phyloP scores from a whole-genome alignment of 1,140 invertebrate species.

The Alviniconcha marisindica region DNA sequence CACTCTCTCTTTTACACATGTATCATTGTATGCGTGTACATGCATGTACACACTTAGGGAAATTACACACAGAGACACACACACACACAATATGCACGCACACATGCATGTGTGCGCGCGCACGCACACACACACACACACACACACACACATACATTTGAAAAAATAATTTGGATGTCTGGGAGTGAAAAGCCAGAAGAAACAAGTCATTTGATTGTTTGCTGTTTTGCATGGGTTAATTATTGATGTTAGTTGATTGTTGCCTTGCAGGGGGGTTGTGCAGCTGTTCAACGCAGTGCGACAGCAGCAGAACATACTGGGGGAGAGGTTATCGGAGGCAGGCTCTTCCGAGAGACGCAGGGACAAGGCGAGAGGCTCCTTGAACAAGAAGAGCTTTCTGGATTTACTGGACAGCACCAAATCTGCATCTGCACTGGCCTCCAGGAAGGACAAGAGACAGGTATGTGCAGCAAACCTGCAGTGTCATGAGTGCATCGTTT shows the following conservation, averaged over 20 bases:
- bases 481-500: too few species aligned
- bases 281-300: slow-evolving; percentile 94
- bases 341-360: slow-evolving; percentile 87
- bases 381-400: slow-evolving; percentile 89
- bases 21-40: too few species aligned
- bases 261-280: slow-evolving; percentile 86
- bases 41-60: too few species aligned
- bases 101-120: neutral
- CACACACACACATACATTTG: too few species aligned
- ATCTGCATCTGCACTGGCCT: too few species aligned
- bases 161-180: neutral
- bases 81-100: neutral
- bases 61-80: neutral
- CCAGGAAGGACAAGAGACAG: too few species aligned
- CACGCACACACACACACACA: neutral
- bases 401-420: slow-evolving; percentile 86
- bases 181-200: neutral
- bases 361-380: slow-evolving; percentile 88
- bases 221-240: neutral
- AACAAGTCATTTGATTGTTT: neutral
- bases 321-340: slow-evolving; percentile 84
- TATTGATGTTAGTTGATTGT: neutral
- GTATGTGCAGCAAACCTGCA: too few species aligned
- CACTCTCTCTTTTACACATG: too few species aligned
- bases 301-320: slow-evolving; percentile 88